Conservation (phyloP, 2,113 vertebrate species). For the Zingel zingel region DNA sequence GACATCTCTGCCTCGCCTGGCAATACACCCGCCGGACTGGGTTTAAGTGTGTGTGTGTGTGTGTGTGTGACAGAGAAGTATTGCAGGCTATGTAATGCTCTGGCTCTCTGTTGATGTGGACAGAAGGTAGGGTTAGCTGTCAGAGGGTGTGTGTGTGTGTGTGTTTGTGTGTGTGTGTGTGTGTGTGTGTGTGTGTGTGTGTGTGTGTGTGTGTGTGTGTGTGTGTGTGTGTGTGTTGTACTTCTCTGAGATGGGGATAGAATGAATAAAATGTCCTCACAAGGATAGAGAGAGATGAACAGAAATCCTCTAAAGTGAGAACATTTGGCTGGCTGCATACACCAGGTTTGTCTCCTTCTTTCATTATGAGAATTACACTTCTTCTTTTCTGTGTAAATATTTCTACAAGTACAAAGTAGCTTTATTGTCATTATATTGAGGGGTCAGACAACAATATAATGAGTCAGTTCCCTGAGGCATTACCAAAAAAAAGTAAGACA, state of each 20-base stretch:
- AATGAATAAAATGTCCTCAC: constrained; percentile 6
- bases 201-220: too few species aligned
- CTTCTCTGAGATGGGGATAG: not conserved
- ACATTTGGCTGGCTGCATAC: not conserved
- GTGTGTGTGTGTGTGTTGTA: constrained; percentile 2
- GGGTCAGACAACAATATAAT: too few species aligned
- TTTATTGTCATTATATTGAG: too few species aligned
- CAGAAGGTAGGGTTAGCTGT: constrained; percentile 9
- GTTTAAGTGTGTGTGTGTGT: constrained; percentile 44
- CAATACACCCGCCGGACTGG: constrained; percentile 68
- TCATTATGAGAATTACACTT: too few species aligned
- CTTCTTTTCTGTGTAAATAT: too few species aligned
- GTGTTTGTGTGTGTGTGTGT: too few species aligned
- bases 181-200: too few species aligned
- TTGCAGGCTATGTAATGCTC: constrained; percentile 42
- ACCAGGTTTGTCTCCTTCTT: too few species aligned
- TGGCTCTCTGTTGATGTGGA: constrained; percentile 50
- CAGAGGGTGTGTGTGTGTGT: too few species aligned
- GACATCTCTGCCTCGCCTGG: constrained; percentile 63
- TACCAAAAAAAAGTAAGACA: too few species aligned
- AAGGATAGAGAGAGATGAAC: not conserved
- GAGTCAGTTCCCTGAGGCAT: too few species aligned
- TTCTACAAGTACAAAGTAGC: too few species aligned
- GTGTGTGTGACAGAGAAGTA: constrained; percentile 32
- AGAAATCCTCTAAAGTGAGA: not conserved